Evolutionary conservation across 2,888 invertebrate genomes (phyloP).

Genomic region (Deroplatys truncata): DNA sequence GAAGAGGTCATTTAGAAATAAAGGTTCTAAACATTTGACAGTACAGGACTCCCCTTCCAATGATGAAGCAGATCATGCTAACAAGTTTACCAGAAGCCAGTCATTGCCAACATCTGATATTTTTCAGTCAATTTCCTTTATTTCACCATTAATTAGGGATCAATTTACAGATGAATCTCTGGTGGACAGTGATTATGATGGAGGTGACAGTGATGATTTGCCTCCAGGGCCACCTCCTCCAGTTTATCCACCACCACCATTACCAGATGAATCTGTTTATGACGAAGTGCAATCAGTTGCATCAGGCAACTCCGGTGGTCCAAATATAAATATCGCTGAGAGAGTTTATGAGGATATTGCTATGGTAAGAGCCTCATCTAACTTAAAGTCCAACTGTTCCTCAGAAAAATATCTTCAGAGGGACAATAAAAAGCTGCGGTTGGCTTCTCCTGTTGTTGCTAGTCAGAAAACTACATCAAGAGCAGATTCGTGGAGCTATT

Average conservation of each 20-base stretch:
- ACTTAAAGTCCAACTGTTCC: not conserved
- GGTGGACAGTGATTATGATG: slow-evolving; percentile 35
- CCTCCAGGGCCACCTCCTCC: slow-evolving; percentile 51
- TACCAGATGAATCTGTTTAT: slow-evolving; percentile 53
- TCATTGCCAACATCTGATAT: slow-evolving; percentile 56
- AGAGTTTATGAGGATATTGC: slow-evolving; percentile 33
- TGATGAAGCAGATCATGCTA: not conserved
- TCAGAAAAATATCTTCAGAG: not conserved
- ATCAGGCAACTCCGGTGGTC: slow-evolving; percentile 32
- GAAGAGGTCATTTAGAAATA: slow-evolving; percentile 44
- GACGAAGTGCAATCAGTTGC: slow-evolving; percentile 50
- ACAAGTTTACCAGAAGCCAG: slow-evolving; percentile 45
- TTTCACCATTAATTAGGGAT: slow-evolving; percentile 51
- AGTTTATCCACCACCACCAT: slow-evolving; percentile 56
- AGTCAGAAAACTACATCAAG: slow-evolving; percentile 31
- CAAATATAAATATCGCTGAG: slow-evolving; percentile 6
- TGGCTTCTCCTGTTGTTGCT: not conserved
- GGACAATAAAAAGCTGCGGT: not conserved
- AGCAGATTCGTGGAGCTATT: slow-evolving; percentile 53
- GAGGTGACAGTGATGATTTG: slow-evolving; percentile 38
- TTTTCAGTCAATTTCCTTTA: slow-evolving; percentile 62
- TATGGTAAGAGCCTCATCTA: not conserved
- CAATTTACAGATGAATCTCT: slow-evolving; percentile 36
- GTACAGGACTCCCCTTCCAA: not conserved
- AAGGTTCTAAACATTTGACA: slow-evolving; percentile 39